Conservation (phyloP, 2,113 vertebrate species). For the Telmatochromis sp. region DNA sequence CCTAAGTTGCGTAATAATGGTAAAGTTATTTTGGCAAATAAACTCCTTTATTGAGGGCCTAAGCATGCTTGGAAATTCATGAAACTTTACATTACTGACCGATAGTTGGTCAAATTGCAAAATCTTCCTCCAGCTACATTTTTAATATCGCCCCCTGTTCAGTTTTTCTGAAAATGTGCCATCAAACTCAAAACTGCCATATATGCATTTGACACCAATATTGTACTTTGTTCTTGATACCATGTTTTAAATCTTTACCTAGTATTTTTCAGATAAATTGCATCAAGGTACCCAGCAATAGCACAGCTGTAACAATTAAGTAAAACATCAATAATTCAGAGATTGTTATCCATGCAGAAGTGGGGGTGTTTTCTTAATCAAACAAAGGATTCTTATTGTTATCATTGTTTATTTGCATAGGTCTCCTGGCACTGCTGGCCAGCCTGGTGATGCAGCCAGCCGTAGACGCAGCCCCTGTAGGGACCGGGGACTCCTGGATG, state of each 20-base stretch:
- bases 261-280: background rate
- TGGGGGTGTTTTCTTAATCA: background rate
- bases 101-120: background rate
- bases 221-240: background rate
- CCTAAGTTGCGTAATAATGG: background rate
- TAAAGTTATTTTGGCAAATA: background rate
- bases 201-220: background rate
- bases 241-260: background rate
- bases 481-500: conserved; percentile 82
- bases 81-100: background rate
- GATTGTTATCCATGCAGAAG: background rate
- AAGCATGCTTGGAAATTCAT: background rate
- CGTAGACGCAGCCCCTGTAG: conserved; percentile 80
- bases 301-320: background rate
- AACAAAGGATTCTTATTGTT: background rate
- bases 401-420: background rate
- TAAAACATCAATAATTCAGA: background rate
- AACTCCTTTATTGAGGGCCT: background rate
- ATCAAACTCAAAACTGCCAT: background rate
- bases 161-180: background rate
- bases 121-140: background rate
- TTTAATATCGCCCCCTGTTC: background rate
- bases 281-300: background rate
- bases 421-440: conserved; percentile 78
- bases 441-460: conserved; percentile 82